Conservation (phyloP, 2,888 invertebrate species). For the Lycocerus yunnanus region DNA sequence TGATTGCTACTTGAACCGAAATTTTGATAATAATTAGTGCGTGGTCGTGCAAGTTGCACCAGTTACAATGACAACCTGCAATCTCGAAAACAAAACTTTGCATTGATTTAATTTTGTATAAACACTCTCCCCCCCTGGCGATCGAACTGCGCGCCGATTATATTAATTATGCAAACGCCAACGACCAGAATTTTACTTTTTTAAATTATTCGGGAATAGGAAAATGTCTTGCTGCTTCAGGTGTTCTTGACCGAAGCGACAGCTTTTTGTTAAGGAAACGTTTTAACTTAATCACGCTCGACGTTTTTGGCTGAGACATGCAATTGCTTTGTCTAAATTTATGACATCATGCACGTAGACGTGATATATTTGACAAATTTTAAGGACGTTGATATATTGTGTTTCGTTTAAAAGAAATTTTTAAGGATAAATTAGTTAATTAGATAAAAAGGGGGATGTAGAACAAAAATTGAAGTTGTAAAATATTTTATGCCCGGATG, state of each 20-base stretch:
- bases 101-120: too few relatives aligned
- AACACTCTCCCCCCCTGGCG: too few relatives aligned
- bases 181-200: background rate
- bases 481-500: slow-evolving; percentile 26
- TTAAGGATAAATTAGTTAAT: background rate
- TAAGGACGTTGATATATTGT: slow-evolving; percentile 14
- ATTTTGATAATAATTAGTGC: too few relatives aligned
- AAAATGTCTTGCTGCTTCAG: slow-evolving; percentile 5
- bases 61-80: background rate
- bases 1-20: too few relatives aligned
- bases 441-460: background rate
- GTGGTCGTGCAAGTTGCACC: too few relatives aligned
- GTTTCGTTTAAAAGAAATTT: background rate
- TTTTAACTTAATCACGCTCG: slow-evolving; percentile 19
- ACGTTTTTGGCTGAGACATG: slow-evolving; percentile 16
- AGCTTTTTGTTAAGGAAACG: slow-evolving; percentile 10
- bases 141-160: too few relatives aligned
- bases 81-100: background rate
- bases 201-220: too few relatives aligned
- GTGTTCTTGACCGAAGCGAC: slow-evolving; percentile 16
- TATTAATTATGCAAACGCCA: too few relatives aligned
- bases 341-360: slow-evolving; percentile 6
- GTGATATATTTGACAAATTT: slow-evolving; percentile 14
- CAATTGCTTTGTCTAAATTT: slow-evolving; percentile 19
- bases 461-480: slow-evolving; percentile 13